These are phyloP conservation scores for Apeltes quadracus DNA, from an alignment of 2,113 vertebrate species.

Conservation along the genomic window DNA sequence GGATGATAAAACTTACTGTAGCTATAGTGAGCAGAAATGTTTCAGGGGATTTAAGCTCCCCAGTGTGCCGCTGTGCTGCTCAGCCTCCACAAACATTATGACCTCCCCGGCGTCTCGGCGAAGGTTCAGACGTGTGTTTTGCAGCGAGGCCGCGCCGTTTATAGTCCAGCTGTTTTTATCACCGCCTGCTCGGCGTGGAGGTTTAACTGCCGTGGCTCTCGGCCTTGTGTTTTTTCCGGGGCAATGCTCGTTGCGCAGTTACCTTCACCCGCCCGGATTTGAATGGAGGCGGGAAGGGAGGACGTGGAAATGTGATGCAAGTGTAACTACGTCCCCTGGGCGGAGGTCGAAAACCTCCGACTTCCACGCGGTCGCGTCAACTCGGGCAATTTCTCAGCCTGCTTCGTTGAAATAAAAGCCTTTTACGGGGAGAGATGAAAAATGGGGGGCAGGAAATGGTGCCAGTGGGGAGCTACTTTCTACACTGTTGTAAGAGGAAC, in stretches of 20 bases:
- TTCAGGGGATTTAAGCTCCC: conserved; percentile 26
- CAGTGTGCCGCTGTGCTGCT: conserved; percentile 20
- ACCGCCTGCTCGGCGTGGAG: conserved; percentile 49
- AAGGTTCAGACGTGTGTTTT: conserved; percentile 37
- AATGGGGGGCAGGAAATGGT: conserved; percentile 43
- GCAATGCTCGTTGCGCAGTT: conserved; percentile 56
- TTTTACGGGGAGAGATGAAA: conserved; percentile 27
- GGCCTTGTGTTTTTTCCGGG: conserved; percentile 43
- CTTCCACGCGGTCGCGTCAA: conserved; percentile 31
- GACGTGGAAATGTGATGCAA: conserved; percentile 60
- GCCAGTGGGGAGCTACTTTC: conserved; percentile 37
- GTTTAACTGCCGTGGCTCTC: conserved; percentile 55
- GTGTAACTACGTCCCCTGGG: conserved; percentile 54
- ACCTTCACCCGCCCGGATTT: conserved; percentile 52
- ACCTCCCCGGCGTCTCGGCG: conserved; percentile 49
- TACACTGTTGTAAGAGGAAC: conserved; percentile 14
- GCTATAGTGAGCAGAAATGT: conserved; percentile 39
- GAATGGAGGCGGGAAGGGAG: conserved; percentile 52
- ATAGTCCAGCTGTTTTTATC: conserved; percentile 44
- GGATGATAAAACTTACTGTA: conserved; percentile 47
- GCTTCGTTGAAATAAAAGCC: conserved; percentile 34
- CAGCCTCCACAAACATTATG: conserved; percentile 53
- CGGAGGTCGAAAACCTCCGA: conserved; percentile 44
- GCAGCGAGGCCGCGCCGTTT: conserved; percentile 37
- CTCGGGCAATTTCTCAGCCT: conserved; percentile 34